A percentile compares a stretch with the other conserved stretches of the same genome.
Evolutionary conservation across 2,888 invertebrate species (phyloP).

Genomic region (Epsilonema sp.): DNA sequence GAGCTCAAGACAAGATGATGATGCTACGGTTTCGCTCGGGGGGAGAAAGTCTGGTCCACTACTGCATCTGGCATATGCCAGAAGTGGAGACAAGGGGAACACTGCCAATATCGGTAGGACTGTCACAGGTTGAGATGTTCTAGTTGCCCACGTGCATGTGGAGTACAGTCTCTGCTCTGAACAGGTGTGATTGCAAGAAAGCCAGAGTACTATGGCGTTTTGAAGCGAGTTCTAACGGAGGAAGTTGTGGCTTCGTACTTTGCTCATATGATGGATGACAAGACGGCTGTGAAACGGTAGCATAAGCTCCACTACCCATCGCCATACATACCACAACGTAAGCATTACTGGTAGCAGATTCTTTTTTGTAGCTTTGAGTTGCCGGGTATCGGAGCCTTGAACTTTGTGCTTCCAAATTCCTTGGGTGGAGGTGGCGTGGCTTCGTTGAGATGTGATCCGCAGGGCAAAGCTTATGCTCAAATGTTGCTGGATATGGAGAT

Average conservation of each 20-base stretch:
- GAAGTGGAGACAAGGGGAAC: conserved; percentile 39
- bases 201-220: conserved; percentile 30
- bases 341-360: too few species aligned
- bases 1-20: too few species aligned
- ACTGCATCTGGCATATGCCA: conserved; percentile 34
- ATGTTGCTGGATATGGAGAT: conserved; percentile 28
- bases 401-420: conserved; percentile 34
- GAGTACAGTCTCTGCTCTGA: too few species aligned
- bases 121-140: neutral
- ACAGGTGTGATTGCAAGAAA: conserved; percentile 34
- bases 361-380: conserved; percentile 33
- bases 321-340: too few species aligned
- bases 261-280: conserved; percentile 24
- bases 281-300: neutral
- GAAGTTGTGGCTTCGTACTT: conserved; percentile 32
- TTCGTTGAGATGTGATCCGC: conserved; percentile 35
- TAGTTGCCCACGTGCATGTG: neutral
- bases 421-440: conserved; percentile 38
- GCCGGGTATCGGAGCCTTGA: conserved; percentile 34
- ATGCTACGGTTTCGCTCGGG: too few species aligned
- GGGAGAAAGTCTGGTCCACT: too few species aligned
- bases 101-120: conserved; percentile 33
- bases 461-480: conserved; percentile 36
- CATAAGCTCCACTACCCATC: too few species aligned
- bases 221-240: conserved; percentile 31